phyloP scores from a whole-genome alignment of 2,797 vertebrate species.

The Galaxias olidus region DNA sequence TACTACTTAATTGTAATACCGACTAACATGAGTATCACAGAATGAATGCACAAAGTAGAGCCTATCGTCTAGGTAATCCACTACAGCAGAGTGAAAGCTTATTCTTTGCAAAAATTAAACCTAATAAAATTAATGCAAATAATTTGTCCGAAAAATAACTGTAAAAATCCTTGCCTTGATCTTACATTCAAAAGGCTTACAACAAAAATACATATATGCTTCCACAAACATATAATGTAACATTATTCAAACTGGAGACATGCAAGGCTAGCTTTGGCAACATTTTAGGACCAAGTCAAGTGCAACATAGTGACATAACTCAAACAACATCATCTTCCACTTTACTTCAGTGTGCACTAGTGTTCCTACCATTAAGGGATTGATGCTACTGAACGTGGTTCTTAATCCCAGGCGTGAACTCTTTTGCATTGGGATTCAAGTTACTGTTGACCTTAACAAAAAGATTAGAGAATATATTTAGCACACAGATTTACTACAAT shows the following conservation, averaged over 20 bases:
- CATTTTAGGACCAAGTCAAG: slow-evolving; percentile 74
- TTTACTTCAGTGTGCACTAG: slow-evolving; percentile 86
- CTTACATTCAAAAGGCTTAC: slow-evolving; percentile 51
- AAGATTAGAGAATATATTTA: background rate
- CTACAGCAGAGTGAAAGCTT: too few relatives aligned
- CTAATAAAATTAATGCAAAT: slow-evolving; percentile 1
- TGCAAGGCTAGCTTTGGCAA: slow-evolving; percentile 91
- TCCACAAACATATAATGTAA: slow-evolving; percentile 18
- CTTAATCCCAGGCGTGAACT: slow-evolving; percentile 91
- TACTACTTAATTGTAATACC: too few relatives aligned
- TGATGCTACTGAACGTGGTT: slow-evolving; percentile 76
- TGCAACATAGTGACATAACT: slow-evolving; percentile 85
- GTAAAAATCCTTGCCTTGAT: slow-evolving; percentile 17
- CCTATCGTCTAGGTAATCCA: too few relatives aligned
- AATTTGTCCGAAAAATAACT: background rate
- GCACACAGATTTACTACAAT: background rate
- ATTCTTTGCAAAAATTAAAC: background rate
- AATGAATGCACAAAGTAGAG: too few relatives aligned
- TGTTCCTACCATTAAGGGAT: slow-evolving; percentile 80
- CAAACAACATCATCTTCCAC: slow-evolving; percentile 85
- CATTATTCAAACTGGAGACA: slow-evolving; percentile 58
- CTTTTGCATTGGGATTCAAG: slow-evolving; percentile 92
- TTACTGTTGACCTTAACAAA: slow-evolving; percentile 83
- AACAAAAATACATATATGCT: slow-evolving; percentile 15
- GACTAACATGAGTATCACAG: too few relatives aligned